phyloP scores from a whole-genome alignment of 2,888 invertebrate species.

The Erebia epiphron region DNA sequence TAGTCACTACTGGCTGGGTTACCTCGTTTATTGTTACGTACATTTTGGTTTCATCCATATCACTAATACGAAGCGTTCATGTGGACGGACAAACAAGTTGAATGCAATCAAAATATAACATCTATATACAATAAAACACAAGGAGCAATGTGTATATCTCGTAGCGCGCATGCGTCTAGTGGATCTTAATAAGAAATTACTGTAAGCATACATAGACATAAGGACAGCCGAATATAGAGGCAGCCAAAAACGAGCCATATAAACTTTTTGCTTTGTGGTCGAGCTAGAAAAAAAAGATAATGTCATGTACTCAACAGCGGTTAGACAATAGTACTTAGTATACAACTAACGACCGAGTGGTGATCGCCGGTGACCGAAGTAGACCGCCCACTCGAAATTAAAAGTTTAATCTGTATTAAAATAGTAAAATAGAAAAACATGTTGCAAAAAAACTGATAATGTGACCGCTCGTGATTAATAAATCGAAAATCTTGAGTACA shows the following conservation, averaged over 20 bases:
- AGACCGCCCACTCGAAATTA: slow-evolving; percentile 34
- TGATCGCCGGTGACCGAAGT: slow-evolving; percentile 33
- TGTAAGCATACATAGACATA: slow-evolving; percentile 82
- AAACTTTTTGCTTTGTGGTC: slow-evolving; percentile 80
- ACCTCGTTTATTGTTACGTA: slow-evolving; percentile 18
- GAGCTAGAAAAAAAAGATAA: slow-evolving; percentile 78
- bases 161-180: slow-evolving; percentile 70
- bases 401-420: slow-evolving; percentile 32
- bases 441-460: slow-evolving; percentile 63
- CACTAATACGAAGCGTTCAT: slow-evolving; percentile 52
- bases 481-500: slow-evolving; percentile 48
- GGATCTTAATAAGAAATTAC: slow-evolving; percentile 65
- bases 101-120: slow-evolving; percentile 51
- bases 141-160: slow-evolving; percentile 50
- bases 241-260: slow-evolving; percentile 82
- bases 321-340: slow-evolving; percentile 49
- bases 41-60: slow-evolving; percentile 34
- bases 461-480: slow-evolving; percentile 61
- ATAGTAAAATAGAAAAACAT: slow-evolving; percentile 38
- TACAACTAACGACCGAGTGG: slow-evolving; percentile 41
- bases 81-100: slow-evolving; percentile 68
- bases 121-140: slow-evolving; percentile 43
- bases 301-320: slow-evolving; percentile 68
- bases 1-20: slow-evolving; percentile 39
- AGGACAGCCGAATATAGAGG: slow-evolving; percentile 80